These are phyloP conservation scores for Patiria pectinifera DNA, from an alignment of 53 echinoderm and acorn worm species.

Conservation along the genomic window DNA sequence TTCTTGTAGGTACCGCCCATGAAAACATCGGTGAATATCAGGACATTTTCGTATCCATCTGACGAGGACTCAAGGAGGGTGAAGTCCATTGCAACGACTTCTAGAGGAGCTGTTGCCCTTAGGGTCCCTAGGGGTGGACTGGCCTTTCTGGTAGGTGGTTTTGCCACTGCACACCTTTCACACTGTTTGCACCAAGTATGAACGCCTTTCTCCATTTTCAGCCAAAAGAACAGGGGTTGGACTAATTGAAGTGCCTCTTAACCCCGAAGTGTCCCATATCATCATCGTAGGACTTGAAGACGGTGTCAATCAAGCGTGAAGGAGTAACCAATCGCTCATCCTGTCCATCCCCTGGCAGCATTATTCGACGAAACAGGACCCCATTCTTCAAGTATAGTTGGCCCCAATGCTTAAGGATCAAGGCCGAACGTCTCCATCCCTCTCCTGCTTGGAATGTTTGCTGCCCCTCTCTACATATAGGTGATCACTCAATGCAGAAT, in stretches of 20 bases:
- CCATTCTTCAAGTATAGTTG: slow-evolving; percentile 27
- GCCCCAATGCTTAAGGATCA: slow-evolving; percentile 10
- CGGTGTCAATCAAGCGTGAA: not conserved
- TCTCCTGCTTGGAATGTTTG: not conserved
- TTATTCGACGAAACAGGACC: slow-evolving; percentile 6
- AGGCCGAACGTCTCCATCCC: not conserved
- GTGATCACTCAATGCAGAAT: not conserved
- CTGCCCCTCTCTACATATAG: not conserved
- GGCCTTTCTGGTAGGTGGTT: slow-evolving; percentile 45
- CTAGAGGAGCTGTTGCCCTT: slow-evolving; percentile 43
- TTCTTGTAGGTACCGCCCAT: slow-evolving; percentile 35
- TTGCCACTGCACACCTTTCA: slow-evolving; percentile 28
- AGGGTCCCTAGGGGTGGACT: slow-evolving; percentile 32
- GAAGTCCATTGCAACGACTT: slow-evolving; percentile 45
- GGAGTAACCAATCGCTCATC: not conserved
- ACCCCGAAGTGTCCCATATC: slow-evolving; percentile 44
- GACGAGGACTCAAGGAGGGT: slow-evolving; percentile 43
- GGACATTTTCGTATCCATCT: slow-evolving; percentile 29
- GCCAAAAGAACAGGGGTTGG: slow-evolving; percentile 26
- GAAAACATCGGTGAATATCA: slow-evolving; percentile 37
- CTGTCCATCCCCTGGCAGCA: not conserved
- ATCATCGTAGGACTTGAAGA: slow-evolving; percentile 18
- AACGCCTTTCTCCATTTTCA: not conserved
- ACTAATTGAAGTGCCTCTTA: slow-evolving; percentile 8
- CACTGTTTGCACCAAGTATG: slow-evolving; percentile 36